Base-by-base conservation (phyloP, 2,888 invertebrate genomes). In the Spodoptera exigua region DNA sequence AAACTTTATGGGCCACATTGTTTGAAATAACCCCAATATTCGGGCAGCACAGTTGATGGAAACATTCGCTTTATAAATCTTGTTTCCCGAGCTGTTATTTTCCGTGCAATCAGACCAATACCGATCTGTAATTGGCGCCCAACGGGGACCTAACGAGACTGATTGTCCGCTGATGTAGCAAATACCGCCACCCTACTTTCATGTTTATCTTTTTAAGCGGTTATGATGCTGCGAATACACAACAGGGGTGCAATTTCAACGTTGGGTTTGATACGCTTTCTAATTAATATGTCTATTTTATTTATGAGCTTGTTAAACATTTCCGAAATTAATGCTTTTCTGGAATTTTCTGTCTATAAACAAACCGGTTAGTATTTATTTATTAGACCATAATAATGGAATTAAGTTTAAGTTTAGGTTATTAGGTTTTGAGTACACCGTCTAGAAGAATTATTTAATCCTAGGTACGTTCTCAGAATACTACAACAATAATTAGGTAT, bases 121-220 rank as follows among this genome's bases (percentile, higher is more conserved):
- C 82, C 80, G 81, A 78, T 76, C 72, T 74, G 86, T 91, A 90
- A 92, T 90, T 91, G 91, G 89, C 89, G 84, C 86, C 90, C 91
- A 83, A 83, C 87, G 76, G 90, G 74, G 85, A 73, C 70, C 84
- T 90, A 90, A 90, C 89, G 88, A 91, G 86, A 67, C 74, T 82
- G 83, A 89, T 90, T 90, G 90, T 89, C 82, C 87, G 87, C 83
- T 87, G 88, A 87, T 85, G 82, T 81, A 76, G 79, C 84, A 84
- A 84, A 85, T 82, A 80, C 74, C 62, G 70, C 66, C 61, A 69
- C 63, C 63, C 67, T 66, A 66, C 55, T 56, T 59, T 61, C 62
- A 56, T 76, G 61, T 74, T 76, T 74, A 62, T 71, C 53, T 72
- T 74, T 76, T 73, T 69, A 71, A 61, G 61, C 59, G 51, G 56